Base-by-base conservation (phyloP, 2,113 vertebrate genomes). In the Glareola pratincola region DNA sequence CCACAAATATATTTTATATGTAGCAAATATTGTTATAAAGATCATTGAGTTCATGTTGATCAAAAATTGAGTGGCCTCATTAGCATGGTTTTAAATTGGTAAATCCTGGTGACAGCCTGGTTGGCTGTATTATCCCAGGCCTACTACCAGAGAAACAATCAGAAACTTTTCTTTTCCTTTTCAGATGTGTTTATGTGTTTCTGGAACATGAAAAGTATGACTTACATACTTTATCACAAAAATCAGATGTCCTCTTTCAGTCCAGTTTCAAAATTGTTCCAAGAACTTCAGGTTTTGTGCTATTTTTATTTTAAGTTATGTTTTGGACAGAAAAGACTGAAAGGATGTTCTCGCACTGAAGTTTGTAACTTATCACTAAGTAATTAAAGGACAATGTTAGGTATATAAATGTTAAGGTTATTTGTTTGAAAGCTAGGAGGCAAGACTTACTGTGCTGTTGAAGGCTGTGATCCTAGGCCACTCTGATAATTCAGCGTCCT, bases 1-100 rank as follows among this genome's bases (percentile, higher is more conserved):
- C 5, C 8, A 68, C 3, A 83, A 59, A 27, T 0, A 0, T 45
- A 57, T 71, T 45, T 67, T 29, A 7, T 29, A 19, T 10, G 5
- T 17, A 67, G 5, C 4, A 29, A 93, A 37, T 4, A 8, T 34
- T 48, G 3, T 18, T 63, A 45, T 23, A 68, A 48, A 82, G 8
- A 36, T 17, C 3, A 47, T 3, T 48, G 12, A 51, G 11, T 30
- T 77, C 5, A 27, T 5, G 2, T 47, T 37, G 10, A 69, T 68
- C 9, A 93, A 93, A 92, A 63, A 63, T 4, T n/a, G 19, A 54
- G 5, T 41, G 11, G 3, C 4, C 37, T 63, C 14, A 59, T 43
- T 71, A 39, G 1, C 7, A 26, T 13, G 3, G 6, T 91, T 92
- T 53, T 68, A 79, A 83, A 30, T 11, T 63, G 34, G 24, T 41